Evolutionary conservation across 2,113 vertebrate genomes (phyloP).

Genomic region (Daubentonia madagascariensis): DNA sequence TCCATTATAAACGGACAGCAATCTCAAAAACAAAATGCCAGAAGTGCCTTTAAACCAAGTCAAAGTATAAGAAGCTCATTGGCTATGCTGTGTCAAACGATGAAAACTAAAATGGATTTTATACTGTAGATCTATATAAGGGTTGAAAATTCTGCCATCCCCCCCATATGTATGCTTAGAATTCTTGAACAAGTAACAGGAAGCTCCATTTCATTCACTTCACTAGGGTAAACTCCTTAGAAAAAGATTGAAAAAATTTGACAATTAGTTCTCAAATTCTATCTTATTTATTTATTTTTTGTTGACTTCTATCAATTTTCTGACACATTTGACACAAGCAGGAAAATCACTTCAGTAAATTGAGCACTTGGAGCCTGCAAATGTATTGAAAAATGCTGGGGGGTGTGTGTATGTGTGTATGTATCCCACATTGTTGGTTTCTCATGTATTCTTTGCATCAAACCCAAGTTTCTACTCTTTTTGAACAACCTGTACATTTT

Average conservation of each 20-base stretch:
- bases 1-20: not conserved
- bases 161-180: not conserved
- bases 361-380: not conserved
- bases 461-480: constrained; percentile 89
- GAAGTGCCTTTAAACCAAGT: not conserved
- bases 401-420: constrained; percentile 81
- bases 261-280: not conserved
- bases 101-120: constrained; percentile 41
- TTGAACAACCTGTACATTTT: constrained; percentile 83
- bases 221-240: not conserved
- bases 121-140: not conserved
- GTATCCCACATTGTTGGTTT: constrained; percentile 93
- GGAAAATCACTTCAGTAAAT: not conserved
- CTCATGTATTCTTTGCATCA: constrained; percentile 91
- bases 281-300: not conserved
- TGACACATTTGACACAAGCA: not conserved
- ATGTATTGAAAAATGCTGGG: not conserved
- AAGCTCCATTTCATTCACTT: not conserved
- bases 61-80: not conserved
- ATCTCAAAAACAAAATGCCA: not conserved
- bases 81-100: not conserved
- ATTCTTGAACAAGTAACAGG: not conserved
- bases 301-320: not conserved
- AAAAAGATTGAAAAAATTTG: not conserved
- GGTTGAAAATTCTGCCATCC: not conserved